Base-by-base conservation (phyloP, 2,797 vertebrate species). In the Macrochelys suwanniensis region DNA sequence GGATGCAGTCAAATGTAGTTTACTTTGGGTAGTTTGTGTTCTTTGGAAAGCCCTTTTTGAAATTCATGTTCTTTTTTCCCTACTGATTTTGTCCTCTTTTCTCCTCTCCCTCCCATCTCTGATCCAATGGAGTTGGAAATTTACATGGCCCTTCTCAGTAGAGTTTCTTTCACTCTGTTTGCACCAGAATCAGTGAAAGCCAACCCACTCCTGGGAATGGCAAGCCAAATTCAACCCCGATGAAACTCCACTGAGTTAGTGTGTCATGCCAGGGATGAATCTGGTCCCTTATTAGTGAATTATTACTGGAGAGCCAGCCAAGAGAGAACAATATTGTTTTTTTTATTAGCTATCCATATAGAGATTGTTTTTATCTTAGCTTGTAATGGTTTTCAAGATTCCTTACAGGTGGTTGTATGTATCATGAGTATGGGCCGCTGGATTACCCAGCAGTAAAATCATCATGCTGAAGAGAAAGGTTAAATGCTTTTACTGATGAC, bases 341-440 rank as follows among this genome's bases (percentile, higher is more conserved):
- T 42, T 42, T 53, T 11, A 93, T 33, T n/a, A 45, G 11, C 28
- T 45, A 81, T 71, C 57, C 11, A 78, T 77, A 53, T 6, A 59
- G 3, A 84, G 17, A n/a, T 28, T 5, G 7, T 65, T 91, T 91
- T 93, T 86, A 79, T 26, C 31, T 15, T 79, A 68, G 21, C 11
- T 80, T 88, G 37, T 91, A 57, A 82, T 8, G 33, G 57, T n/a
- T 65, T 88, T 80, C 13, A 84, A 8, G 45, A 33, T 21, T 68
- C 61, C 85, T 84, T 37, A 25, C 3, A 5, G 56, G 17, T 81
- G 65, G 57, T 23, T 71, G 37, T 9, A 12, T 85, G 84, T 50
- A 10, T 42, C 37, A 76, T 8, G 71, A 71, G 54, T 74, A 7
- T 3, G 0, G 0, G 23, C 33, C 47, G 26, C 49, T 77, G 45